A percentile compares a stretch with the other conserved stretches of the same genome.
These are phyloP conservation scores for Pocota personata DNA, from an alignment of 2,888 invertebrate genomes.

Conservation along the genomic window DNA sequence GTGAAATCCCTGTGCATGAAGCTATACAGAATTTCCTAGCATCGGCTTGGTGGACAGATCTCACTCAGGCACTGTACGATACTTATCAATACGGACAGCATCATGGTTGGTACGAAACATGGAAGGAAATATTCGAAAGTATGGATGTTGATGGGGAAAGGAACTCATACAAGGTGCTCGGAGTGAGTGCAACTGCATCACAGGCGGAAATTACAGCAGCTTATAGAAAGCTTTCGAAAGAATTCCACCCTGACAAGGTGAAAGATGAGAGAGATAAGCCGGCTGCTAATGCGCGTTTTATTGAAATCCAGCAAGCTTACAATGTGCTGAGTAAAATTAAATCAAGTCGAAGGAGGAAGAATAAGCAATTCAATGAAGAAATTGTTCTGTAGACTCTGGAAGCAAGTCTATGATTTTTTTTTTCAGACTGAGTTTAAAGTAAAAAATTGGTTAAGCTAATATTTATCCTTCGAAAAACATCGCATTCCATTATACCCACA, in stretches of 20 bases:
- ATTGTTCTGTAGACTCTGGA: conserved; percentile 65
- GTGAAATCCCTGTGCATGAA: conserved; percentile 93
- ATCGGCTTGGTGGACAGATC: conserved; percentile 94
- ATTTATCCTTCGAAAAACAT: not conserved
- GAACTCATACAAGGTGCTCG: conserved; percentile 93
- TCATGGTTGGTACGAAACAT: conserved; percentile 94
- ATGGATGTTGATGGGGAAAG: conserved; percentile 96
- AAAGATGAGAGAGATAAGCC: conserved; percentile 88
- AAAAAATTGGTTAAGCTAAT: not conserved
- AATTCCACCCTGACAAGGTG: conserved; percentile 96
- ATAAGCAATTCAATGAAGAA: conserved; percentile 87
- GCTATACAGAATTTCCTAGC: conserved; percentile 95
- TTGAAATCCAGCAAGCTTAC: conserved; percentile 97
- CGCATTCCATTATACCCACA: conserved; percentile 4
- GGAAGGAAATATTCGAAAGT: conserved; percentile 92
- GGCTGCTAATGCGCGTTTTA: conserved; percentile 92
- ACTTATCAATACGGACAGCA: conserved; percentile 91
- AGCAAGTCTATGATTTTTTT: too few relatives aligned
- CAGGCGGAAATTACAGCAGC: conserved; percentile 93
- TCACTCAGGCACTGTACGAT: conserved; percentile 88
- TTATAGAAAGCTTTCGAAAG: conserved; percentile 92
- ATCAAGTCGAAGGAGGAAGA: conserved; percentile 88
- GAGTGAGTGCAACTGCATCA: conserved; percentile 89
- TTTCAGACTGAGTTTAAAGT: conserved; percentile 9
- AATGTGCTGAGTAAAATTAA: conserved; percentile 94